A percentile compares a stretch with the other conserved stretches of the same genome.
phyloP scores from a whole-genome alignment of 2,797 vertebrate species.

The Enteromius thamalakanensis region DNA sequence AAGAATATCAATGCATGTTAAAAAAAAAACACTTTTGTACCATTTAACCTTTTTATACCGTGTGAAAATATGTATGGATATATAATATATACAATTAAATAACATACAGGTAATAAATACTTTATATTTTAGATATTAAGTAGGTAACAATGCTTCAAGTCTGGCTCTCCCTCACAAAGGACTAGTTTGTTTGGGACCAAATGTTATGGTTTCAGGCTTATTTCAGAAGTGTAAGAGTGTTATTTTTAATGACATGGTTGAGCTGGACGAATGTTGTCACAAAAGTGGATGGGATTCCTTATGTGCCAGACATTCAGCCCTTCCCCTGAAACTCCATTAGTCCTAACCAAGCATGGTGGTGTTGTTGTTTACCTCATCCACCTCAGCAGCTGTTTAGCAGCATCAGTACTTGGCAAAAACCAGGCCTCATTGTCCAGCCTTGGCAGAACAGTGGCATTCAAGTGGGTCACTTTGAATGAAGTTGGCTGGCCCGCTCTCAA shows the following conservation, averaged over 20 bases:
- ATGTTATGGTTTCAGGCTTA: not conserved
- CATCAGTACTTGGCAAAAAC: slow-evolving; percentile 39
- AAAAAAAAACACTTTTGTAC: too few species aligned
- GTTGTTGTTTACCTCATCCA: slow-evolving; percentile 45
- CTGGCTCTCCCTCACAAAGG: not conserved
- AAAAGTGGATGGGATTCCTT: not conserved
- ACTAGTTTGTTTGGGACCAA: not conserved
- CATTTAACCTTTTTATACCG: not conserved
- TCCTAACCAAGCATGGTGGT: slow-evolving; percentile 3
- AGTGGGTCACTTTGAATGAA: slow-evolving; percentile 53
- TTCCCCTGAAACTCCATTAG: not conserved
- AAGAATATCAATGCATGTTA: too few species aligned
- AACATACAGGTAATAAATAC: not conserved
- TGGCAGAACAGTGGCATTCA: slow-evolving; percentile 47
- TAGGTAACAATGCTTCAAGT: not conserved
- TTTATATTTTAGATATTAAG: not conserved
- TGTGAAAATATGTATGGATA: not conserved
- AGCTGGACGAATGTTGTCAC: not conserved
- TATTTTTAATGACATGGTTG: not conserved
- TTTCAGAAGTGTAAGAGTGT: not conserved
- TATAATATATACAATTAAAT: not conserved
- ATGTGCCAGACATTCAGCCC: not conserved
- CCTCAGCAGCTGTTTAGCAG: slow-evolving; percentile 54
- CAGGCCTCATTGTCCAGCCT: slow-evolving; percentile 42
- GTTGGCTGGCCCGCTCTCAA: slow-evolving; percentile 55